Evolutionary conservation across 1,140 invertebrate genomes (phyloP).

Genomic region (Drosophila oshimai): DNA sequence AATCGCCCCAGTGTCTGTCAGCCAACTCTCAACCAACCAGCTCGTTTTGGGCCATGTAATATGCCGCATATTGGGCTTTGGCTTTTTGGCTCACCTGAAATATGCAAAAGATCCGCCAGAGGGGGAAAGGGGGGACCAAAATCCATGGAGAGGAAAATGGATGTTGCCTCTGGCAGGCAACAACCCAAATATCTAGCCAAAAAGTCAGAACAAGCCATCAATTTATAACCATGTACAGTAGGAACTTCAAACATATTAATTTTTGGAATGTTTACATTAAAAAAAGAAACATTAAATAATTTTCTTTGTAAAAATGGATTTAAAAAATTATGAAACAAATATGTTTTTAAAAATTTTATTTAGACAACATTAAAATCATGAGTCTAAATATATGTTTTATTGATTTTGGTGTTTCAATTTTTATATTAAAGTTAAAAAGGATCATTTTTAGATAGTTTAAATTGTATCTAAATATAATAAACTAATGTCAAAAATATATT

Average conservation of each 20-base stretch:
- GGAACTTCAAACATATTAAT: background rate
- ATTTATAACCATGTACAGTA: background rate
- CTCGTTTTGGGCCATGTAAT: slow-evolving; percentile 29
- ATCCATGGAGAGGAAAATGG: background rate
- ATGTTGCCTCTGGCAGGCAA: background rate
- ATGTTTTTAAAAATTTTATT: too few species aligned
- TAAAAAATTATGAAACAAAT: too few species aligned
- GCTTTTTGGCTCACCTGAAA: slow-evolving; percentile 28
- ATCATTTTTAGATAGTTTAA: too few species aligned
- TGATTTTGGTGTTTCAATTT: too few species aligned
- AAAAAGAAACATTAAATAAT: background rate
- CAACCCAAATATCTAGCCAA: background rate
- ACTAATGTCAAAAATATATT: background rate
- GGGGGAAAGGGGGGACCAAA: background rate
- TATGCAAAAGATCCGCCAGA: slow-evolving; percentile 23
- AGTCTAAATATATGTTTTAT: too few species aligned
- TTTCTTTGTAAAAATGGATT: too few species aligned
- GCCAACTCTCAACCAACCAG: slow-evolving; percentile 2
- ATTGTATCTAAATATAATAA: too few species aligned
- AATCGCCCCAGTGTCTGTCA: slow-evolving; percentile 26
- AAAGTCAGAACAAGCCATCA: background rate
- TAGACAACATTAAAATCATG: too few species aligned
- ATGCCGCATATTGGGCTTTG: slow-evolving; percentile 30
- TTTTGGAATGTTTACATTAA: background rate
- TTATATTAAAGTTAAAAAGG: too few species aligned